phyloP scores from a whole-genome alignment of 2,113 vertebrate genomes.

The Astatoreochromis straeleni region DNA sequence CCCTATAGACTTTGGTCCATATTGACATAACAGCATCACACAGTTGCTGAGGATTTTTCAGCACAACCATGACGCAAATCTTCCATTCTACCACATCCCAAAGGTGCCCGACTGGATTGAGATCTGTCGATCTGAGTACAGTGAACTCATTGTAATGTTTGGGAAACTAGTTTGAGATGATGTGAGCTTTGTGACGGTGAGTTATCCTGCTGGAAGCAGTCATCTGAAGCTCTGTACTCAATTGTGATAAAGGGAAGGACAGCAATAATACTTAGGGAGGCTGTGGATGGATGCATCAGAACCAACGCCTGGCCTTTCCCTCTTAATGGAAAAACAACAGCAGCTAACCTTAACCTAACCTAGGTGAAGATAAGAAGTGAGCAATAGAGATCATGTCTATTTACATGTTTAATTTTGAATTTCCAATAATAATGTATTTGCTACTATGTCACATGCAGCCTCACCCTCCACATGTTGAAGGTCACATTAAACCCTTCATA shows the following conservation, averaged over 20 bases:
- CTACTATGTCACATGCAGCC: background rate
- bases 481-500: background rate
- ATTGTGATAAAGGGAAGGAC: background rate
- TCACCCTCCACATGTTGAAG: background rate
- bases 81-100: background rate
- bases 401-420: background rate
- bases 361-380: background rate
- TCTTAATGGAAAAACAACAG: background rate
- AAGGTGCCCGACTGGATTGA: background rate
- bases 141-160: background rate
- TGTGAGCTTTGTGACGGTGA: background rate
- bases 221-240: background rate
- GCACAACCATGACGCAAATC: background rate
- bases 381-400: background rate
- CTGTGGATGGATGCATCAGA: background rate
- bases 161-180: background rate
- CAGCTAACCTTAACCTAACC: background rate
- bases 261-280: background rate
- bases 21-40: background rate
- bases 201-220: background rate
- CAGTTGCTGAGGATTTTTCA: background rate
- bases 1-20: background rate
- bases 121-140: background rate
- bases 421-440: background rate
- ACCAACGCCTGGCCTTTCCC: background rate